Evolutionary conservation across 37 sponge, comb jelly and placozoan species (phyloP), one percentile per base, ranked within the genome.

Genomic region (Axinella damicornis): DNA sequence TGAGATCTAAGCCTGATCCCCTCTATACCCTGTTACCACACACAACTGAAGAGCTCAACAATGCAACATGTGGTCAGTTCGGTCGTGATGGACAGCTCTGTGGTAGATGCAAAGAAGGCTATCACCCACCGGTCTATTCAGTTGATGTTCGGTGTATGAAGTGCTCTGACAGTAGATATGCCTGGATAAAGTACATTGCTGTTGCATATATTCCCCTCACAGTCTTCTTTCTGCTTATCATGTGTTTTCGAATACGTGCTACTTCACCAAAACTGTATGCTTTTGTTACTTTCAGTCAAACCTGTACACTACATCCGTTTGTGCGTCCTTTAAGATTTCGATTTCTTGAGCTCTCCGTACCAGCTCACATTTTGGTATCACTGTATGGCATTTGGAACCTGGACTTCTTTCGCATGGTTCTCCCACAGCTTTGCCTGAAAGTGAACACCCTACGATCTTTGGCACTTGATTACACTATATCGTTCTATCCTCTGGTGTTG

Each of bases 251-350:
- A 39, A 59, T 94, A 55, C 89, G 67, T 55, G 73, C 72, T 13
- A 71, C 74, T 16, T 62, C 66, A 38, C 79, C 87, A 22, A 87
- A 87, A 54, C 76, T 94, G 5, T 72, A 79, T 59, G 63, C 81
- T 25, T 89, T 79, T 65, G 76, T 89, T 5, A 5, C 90, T 21
- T 89, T 77, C 62, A 63, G 83, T 18, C 94, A 94, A 40, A 55
- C 65, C 13, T 39, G 82, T 27, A 37, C 79, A 2, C 56, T 24
- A 64, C 76, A 64, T 25, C 52, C 41, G 0, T 12, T 69, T 65
- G 37, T 63, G 25, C 87, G 78, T 54, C 67, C 54, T 19, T 2
- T 78, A 20, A 9, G 65, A 1, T 37, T 16, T 5, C 13, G 57
- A n/a, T n/a, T n/a, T n/a, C n/a, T n/a, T n/a, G n/a, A n/a, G n/a